Evolutionary conservation across 2,888 invertebrate genomes (phyloP).

Genomic region (Apantesis nais): DNA sequence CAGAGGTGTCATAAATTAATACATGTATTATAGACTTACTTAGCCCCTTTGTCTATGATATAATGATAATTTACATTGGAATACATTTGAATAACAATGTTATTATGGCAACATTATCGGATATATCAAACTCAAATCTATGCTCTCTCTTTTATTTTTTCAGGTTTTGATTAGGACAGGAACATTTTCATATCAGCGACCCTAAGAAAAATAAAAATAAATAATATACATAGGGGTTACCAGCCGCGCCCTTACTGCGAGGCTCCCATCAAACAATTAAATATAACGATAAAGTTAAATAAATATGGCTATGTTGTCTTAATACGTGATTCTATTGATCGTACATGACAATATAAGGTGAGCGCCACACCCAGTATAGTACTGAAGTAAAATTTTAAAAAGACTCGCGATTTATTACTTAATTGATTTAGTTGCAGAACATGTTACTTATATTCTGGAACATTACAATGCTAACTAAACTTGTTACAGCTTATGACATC

Average conservation of each 20-base stretch:
- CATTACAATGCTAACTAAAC: too few species aligned
- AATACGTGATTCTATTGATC: conserved; percentile 29
- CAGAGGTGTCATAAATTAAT: background rate
- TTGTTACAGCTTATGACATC: too few species aligned
- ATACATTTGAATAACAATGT: too few species aligned
- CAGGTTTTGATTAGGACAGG: background rate
- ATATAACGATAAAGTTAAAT: conserved; percentile 63
- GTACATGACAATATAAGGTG: conserved; percentile 26
- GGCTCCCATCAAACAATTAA: conserved; percentile 60
- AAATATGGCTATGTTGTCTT: conserved; percentile 68
- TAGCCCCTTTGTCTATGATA: background rate
- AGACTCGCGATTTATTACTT: background rate
- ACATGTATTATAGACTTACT: background rate
- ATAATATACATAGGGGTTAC: conserved; percentile 1
- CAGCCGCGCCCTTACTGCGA: conserved; percentile 73
- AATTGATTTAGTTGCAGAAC: background rate
- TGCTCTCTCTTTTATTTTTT: background rate
- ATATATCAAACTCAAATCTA: background rate
- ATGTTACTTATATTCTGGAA: too few species aligned
- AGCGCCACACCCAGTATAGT: conserved; percentile 3
- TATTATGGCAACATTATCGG: background rate
- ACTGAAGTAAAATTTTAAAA: background rate
- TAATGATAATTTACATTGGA: background rate
- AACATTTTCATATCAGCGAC: background rate
- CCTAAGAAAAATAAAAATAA: conserved; percentile 3